A percentile compares a stretch with the other conserved stretches of the same genome.
Evolutionary conservation across 2,113 vertebrate genomes (phyloP).

Genomic region (Paratilapia polleni): DNA sequence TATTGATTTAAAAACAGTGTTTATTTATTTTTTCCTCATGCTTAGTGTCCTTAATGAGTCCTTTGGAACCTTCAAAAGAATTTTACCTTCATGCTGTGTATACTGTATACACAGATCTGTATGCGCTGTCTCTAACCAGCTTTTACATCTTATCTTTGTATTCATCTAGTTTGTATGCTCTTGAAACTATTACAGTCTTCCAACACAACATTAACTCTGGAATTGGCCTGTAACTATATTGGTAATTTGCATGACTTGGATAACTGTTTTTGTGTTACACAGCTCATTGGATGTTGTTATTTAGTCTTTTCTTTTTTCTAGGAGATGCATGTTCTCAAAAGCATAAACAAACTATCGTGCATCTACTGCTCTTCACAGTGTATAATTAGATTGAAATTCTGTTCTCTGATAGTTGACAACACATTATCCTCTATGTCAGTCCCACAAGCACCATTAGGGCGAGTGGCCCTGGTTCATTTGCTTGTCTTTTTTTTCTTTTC

Average conservation of each 20-base stretch:
- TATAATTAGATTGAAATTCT: slow-evolving; percentile 74
- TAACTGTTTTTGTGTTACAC: slow-evolving; percentile 13
- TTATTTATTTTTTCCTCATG: not conserved
- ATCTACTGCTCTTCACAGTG: slow-evolving; percentile 35
- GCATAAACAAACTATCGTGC: slow-evolving; percentile 14
- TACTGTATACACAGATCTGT: not conserved
- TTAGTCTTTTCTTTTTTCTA: not conserved
- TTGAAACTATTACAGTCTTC: slow-evolving; percentile 15
- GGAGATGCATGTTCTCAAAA: slow-evolving; percentile 16
- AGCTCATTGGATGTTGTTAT: slow-evolving; percentile 51
- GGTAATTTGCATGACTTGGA: slow-evolving; percentile 18
- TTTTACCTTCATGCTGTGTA: not conserved
- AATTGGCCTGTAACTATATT: slow-evolving; percentile 19
- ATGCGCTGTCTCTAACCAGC: not conserved
- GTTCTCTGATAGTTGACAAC: slow-evolving; percentile 70
- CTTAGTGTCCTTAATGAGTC: not conserved
- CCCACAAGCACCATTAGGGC: slow-evolving; percentile 63
- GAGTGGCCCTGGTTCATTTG: slow-evolving; percentile 65
- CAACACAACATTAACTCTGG: slow-evolving; percentile 31
- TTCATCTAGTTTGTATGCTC: not conserved
- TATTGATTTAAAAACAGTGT: not conserved
- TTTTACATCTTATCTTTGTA: not conserved
- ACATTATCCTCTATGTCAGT: slow-evolving; percentile 66
- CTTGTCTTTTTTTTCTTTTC: slow-evolving; percentile 39
- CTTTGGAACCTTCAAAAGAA: not conserved